Evolutionary conservation across 2,797 vertebrate species (phyloP), one percentile per base, ranked within the genome.

Genomic region (Hippocampus kuda): DNA sequence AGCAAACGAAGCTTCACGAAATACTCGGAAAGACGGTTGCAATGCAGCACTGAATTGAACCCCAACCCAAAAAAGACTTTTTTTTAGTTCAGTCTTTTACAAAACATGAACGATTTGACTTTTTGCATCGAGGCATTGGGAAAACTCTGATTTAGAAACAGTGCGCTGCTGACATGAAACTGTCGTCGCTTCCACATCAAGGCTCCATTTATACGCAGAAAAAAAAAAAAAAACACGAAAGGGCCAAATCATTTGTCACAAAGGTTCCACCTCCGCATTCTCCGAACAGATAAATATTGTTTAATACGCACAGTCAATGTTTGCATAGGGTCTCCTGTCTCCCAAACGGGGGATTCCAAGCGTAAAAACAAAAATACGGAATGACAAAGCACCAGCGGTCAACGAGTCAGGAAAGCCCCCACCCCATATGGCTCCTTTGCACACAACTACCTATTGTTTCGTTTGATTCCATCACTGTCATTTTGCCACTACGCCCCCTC

Each of bases 281-380:
- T 65, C n/a, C 1, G 20, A 62, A 62, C 60, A 38, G 22, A 44
- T 10, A 67, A 67, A 51, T 51, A 54, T 51, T 38, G 16, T 51
- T 51, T n/a, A 69, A 78, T 59, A 49, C 76, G 73, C 46, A 71
- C 18, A 59, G 12, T 65, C 70, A 75, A 83, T 84, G 79, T 89
- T 85, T 84, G 69, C 69, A 56, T 56, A 72, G 68, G 69, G 74
- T 79, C 84, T 77, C 75, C 48, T 20, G 77, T 51, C 77, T 69
- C 66, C 38, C 63, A 73, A 72, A 75, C 27, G 81, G 85, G 80
- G 71, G 79, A 87, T 83, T 87, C 78, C 86, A 74, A 76, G 59
- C 59, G 7, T 73, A 84, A 84, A 83, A 80, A 77, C 57, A 42
- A 67, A 77, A 34, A 72, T 72, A 72, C 59, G 70, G 20, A 64